Conservation (phyloP, 1,140 invertebrate species). For the Araneus ventricosus region DNA sequence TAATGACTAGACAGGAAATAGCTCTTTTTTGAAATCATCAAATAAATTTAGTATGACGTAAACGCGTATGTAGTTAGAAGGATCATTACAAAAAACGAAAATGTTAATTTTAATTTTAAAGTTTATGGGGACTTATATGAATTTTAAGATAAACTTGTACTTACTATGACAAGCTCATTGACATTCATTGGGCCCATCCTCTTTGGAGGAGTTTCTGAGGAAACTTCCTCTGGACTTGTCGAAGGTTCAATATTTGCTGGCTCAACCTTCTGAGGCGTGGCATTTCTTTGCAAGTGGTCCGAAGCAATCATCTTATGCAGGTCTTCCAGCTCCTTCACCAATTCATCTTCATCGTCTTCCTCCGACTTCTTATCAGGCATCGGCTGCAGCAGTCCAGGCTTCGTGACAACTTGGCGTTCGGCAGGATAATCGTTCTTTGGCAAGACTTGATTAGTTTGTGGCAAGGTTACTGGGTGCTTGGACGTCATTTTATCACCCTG, state of each 20-base stretch:
- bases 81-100: too few relatives aligned
- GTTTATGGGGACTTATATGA: too few relatives aligned
- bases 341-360: not conserved
- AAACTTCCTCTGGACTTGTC: not conserved
- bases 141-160: not conserved
- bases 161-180: not conserved
- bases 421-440: too few relatives aligned
- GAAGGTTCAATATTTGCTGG: not conserved
- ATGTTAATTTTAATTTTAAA: too few relatives aligned
- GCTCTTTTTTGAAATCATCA: too few relatives aligned
- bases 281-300: not conserved
- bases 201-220: not conserved
- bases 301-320: not conserved
- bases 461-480: not conserved
- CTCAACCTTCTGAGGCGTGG: not conserved
- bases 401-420: not conserved
- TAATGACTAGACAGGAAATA: too few relatives aligned
- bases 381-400: not conserved
- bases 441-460: not conserved
- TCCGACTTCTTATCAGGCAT: not conserved
- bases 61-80: too few relatives aligned
- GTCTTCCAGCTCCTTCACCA: not conserved
- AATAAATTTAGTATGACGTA: too few relatives aligned
- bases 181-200: not conserved
- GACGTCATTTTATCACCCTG: not conserved